Base-by-base conservation (phyloP, 1,140 invertebrate genomes). In the Drosophila pachea region DNA sequence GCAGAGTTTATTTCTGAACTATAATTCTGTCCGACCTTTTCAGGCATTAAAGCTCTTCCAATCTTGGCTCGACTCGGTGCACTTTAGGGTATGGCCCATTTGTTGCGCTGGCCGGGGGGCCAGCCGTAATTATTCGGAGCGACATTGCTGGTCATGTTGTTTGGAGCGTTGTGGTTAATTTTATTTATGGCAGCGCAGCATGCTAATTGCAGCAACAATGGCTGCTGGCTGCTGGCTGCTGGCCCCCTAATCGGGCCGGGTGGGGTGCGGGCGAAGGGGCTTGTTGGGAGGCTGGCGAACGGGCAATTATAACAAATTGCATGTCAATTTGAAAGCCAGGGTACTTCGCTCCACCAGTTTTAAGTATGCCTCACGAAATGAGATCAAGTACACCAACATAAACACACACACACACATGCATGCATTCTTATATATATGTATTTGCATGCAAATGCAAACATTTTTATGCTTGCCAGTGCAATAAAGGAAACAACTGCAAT, bases 401-500 rank as follows among this genome's bases (percentile, higher is more conserved):
- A 32, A 45, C 7, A 35, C 60, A n/a, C 36, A 59, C 53, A 43
- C 5, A 59, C 49, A 35, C 16, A 14, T 49, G 38, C 32, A 12
- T 14, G 11, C 33, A 45, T n/a, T n/a, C n/a, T n/a, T n/a, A 36
- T 45, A 33, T 48, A 35, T 35, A 7, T 66, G 67, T 84, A 68
- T 81, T 66, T 79, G 63, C 73, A 79, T 84, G 76, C 52, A 84
- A 84, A 84, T 83, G 50, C 76, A 72, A 74, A 65, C 79, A 78
- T 76, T 84, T 84, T 76, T 79, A 76, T 81, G 79, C 76, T 59
- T 74, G 66, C 74, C 68, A 62, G 54, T 72, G 49, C 75, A 75
- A 86, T 84, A 86, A 86, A 79, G 70, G 81, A 86, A 86, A 84
- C 81, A 86, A 84, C 70, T 84, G 81, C 77, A 84, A 84, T 84